These are phyloP conservation scores for Psittacula derbiana DNA, from an alignment of 2,797 vertebrate species.

Conservation along the genomic window DNA sequence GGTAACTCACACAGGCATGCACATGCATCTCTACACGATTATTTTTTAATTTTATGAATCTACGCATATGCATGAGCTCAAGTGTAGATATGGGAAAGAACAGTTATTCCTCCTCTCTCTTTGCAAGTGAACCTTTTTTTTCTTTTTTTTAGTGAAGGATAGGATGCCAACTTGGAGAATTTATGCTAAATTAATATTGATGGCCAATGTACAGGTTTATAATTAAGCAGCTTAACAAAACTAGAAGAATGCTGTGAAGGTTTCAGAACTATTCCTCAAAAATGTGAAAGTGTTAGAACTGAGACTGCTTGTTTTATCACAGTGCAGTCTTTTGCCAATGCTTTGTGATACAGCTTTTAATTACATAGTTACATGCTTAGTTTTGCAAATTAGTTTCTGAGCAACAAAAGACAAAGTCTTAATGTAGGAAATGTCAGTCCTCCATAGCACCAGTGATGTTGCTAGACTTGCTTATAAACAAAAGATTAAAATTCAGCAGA, in stretches of 20 bases:
- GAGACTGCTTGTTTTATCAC: background rate
- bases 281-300: background rate
- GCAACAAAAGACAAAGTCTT: background rate
- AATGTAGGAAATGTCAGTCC: background rate
- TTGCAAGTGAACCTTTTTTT: background rate
- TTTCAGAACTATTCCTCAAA: background rate
- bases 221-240: background rate
- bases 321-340: background rate
- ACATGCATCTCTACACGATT: background rate
- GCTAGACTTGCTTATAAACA: background rate
- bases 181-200: background rate
- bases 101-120: background rate
- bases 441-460: background rate
- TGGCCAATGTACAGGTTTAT: background rate
- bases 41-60: background rate
- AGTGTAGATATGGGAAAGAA: background rate
- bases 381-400: background rate
- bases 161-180: background rate
- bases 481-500: background rate
- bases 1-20: background rate
- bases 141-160: background rate
- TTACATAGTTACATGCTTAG: background rate
- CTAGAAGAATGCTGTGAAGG: background rate
- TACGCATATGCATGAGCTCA: background rate
- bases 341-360: background rate